Base-by-base conservation (phyloP, 2,113 vertebrate species). In the Dolichotis patagonum region DNA sequence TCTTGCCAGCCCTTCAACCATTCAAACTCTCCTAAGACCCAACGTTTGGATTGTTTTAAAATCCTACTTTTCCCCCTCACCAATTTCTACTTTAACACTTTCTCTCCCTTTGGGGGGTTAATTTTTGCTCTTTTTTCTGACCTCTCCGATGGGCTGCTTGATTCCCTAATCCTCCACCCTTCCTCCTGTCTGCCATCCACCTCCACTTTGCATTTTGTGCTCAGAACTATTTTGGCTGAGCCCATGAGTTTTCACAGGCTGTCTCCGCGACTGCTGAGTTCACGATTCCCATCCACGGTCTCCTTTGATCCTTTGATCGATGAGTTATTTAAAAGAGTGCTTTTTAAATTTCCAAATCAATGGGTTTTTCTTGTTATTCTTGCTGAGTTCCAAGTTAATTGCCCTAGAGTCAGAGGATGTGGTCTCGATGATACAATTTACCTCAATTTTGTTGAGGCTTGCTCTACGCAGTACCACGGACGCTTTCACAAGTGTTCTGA, bases 301-400 rank as follows among this genome's bases (percentile, higher is more conserved):
- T 87, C 58, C 52, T 85, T 87, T 81, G 90, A 81, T 87, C 58
- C 52, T 85, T 87, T 81, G 90, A 81, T 46, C 8, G 0, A 26
- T 35, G 63, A 75, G 80, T 88, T 91, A 54, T n/a, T 77, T 58
- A 92, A 52, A 87, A 65, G 58, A 4, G 75, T 1, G 28, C 35
- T 75, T 67, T 84, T 38, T 65, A 19, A 85, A 46, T 56, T 56
- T 91, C 91, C 84, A 7, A 11, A 38, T 1, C 3, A 58, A 71
- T 41, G 35, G 9, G 14, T 12, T 67, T 93, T 73, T 60, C 73
- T 75, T 87, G 7, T 20, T 7, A 41, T n/a, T 54, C 43, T 71
- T 9, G 24, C 90, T n/a, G 89, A 85, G 60, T 82, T 89, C 54
- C 49, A 13, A 77, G 90, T 85, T 83, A 54, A 90, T 87, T 58